Percentiles rank a stretch among this genome's conserved stretches.
These are phyloP conservation scores for Paracentrotus lividus DNA, from an alignment of 53 echinoderm and acorn worm species.

Conservation along the genomic window DNA sequence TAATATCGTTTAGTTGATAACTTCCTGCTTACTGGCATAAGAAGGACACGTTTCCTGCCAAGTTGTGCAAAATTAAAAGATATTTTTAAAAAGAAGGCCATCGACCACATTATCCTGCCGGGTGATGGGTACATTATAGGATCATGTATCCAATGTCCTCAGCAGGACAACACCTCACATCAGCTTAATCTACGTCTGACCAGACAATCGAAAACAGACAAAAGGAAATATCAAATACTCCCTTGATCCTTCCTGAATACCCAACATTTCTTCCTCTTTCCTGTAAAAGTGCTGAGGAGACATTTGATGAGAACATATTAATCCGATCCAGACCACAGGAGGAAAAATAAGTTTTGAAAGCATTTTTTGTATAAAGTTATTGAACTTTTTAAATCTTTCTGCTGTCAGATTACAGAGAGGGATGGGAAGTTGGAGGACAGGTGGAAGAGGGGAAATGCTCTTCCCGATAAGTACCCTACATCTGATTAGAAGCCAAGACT, in stretches of 20 bases:
- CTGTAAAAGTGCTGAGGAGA: slow-evolving; percentile 28
- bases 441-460: no score
- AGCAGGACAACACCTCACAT: slow-evolving; percentile 3
- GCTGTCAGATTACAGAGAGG: no score
- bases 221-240: slow-evolving; percentile 51
- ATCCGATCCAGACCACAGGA: neutral
- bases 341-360: no score
- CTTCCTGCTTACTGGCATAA: slow-evolving; percentile 18
- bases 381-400: no score
- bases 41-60: slow-evolving; percentile 7
- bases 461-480: no score
- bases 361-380: no score
- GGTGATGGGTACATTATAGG: neutral
- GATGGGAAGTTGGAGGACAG: no score
- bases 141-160: neutral
- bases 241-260: slow-evolving; percentile 23
- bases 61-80: neutral
- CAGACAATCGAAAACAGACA: slow-evolving; percentile 33
- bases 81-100: neutral
- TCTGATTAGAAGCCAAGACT: no score
- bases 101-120: neutral
- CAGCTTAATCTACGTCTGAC: slow-evolving; percentile 13
- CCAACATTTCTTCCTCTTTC: slow-evolving; percentile 38
- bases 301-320: neutral
- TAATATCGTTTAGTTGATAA: neutral